A percentile compares a stretch with the other conserved stretches of the same genome.
These are phyloP conservation scores for Sinodicranocentrus sp. DNA, from an alignment of 2,888 invertebrate species.

Conservation along the genomic window DNA sequence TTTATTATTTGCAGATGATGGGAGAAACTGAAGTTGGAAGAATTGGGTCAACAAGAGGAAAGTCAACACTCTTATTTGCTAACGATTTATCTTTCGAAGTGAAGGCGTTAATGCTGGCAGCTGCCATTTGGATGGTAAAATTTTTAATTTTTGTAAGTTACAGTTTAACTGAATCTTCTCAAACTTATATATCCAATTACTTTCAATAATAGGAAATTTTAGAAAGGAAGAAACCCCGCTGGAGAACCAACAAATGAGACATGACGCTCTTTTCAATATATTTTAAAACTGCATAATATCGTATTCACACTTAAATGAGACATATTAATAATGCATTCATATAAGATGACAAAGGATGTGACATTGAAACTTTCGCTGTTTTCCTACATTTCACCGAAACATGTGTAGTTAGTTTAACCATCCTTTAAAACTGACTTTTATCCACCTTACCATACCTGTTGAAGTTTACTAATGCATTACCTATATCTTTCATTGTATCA, in stretches of 20 bases:
- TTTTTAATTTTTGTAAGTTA: not conserved
- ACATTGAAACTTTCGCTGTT: no score
- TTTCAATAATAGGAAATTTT: conserved; percentile 67
- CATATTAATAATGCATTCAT: no score
- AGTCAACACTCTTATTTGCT: conserved; percentile 49
- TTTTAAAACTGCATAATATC: no score
- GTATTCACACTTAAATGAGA: no score
- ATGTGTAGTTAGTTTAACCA: no score
- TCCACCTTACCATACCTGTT: no score
- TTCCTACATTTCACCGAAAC: no score
- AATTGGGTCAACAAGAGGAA: conserved; percentile 62
- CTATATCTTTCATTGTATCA: no score
- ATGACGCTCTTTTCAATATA: no score
- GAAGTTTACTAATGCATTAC: no score
- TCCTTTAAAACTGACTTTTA: no score
- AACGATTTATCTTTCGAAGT: conserved; percentile 59
- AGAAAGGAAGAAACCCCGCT: conserved; percentile 67
- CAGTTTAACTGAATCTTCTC: not conserved
- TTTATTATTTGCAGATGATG: conserved; percentile 40
- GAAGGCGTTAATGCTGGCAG: conserved; percentile 64
- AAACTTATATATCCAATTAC: not conserved
- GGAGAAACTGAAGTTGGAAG: conserved; percentile 45
- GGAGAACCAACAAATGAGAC: conserved; percentile 58
- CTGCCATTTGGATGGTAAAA: conserved; percentile 69
- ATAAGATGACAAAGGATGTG: no score